A percentile compares a stretch with the other conserved stretches of the same genome.
These are phyloP conservation scores for Botia almorhae DNA, from an alignment of 2,797 vertebrate genomes.

Conservation along the genomic window DNA sequence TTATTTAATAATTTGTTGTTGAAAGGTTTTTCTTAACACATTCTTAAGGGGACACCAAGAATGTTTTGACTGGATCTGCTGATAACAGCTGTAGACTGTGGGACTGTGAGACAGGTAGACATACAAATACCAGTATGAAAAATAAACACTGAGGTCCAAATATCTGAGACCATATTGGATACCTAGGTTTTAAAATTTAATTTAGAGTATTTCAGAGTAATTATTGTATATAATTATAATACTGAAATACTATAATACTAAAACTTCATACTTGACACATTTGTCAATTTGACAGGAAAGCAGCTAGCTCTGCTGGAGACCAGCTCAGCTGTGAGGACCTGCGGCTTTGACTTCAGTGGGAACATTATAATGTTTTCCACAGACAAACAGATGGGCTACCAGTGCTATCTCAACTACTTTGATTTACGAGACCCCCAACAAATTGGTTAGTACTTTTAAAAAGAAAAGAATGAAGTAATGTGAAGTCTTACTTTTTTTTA, in stretches of 20 bases:
- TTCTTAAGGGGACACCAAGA: slow-evolving; percentile 91
- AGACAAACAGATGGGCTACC: slow-evolving; percentile 99
- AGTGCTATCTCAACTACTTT: slow-evolving; percentile 95
- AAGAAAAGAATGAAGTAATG: not conserved
- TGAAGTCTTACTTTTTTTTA: not conserved
- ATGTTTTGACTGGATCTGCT: slow-evolving; percentile 94
- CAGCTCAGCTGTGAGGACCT: slow-evolving; percentile 94
- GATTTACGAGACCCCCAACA: slow-evolving; percentile 94
- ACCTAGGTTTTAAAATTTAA: no score
- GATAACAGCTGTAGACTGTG: slow-evolving; percentile 97
- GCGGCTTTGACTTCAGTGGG: slow-evolving; percentile 96
- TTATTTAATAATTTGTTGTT: not conserved
- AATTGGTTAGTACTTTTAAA: slow-evolving; percentile 79
- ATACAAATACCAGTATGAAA: not conserved
- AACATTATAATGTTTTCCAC: slow-evolving; percentile 99
- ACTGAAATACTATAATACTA: no score
- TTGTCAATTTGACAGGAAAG: slow-evolving; percentile 81
- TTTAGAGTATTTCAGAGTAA: no score
- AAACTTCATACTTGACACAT: not conserved
- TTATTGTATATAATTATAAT: no score
- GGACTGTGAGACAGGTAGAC: slow-evolving; percentile 94
- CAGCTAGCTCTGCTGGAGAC: slow-evolving; percentile 92
- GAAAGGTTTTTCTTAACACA: slow-evolving; percentile 73
- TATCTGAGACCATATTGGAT: no score
- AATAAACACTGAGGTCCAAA: no score